Evolutionary conservation across 2,888 invertebrate genomes (phyloP), one percentile per base, ranked within the genome.

Genomic region (Dryomyza anilis): DNA sequence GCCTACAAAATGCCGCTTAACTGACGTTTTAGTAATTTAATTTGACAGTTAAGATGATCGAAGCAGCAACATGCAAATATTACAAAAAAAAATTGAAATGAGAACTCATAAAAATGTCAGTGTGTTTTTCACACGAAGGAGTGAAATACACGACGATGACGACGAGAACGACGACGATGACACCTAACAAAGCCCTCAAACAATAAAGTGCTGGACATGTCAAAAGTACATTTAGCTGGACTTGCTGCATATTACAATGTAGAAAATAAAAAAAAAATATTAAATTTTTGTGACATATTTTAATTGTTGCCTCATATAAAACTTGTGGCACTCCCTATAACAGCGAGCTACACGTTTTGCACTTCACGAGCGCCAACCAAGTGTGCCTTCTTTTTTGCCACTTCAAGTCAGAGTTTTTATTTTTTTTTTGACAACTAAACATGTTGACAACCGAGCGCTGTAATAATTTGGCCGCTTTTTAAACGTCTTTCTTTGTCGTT

Each of bases 1-100:
- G n/a, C n/a, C 19, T 36, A 33, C 36, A 46, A 45, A 39, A 56
- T 14, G 33, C 4, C 14, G 23, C 27, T 56, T 25, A 23, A 56
- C 39, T 67, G 70, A 69, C 67, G 65, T 69, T 63, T 69, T 68
- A 57, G 67, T 70, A 69, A 73, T 69, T 68, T 69, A 69, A 70
- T 71, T 69, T 69, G 71, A 71, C 70, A 70, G 63, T 57, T 67
- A 66, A 65, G 65, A 69, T 67, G 66, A 65, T 56, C 43, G 63
- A 50, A 50, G 33, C 52, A 61, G 60, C 10, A 14, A 16, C 65
- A 69, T 65, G 67, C 63, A 63, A 67, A 64, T 57, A 43, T n/a
- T n/a, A n/a, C n/a, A n/a, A n/a, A n/a, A n/a, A n/a, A n/a, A n/a
- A n/a, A n/a, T n/a, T n/a, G n/a, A n/a, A n/a, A n/a, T n/a, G n/a